Conservation (phyloP, 2,888 invertebrate genomes). For the Cosmia trapezina region DNA sequence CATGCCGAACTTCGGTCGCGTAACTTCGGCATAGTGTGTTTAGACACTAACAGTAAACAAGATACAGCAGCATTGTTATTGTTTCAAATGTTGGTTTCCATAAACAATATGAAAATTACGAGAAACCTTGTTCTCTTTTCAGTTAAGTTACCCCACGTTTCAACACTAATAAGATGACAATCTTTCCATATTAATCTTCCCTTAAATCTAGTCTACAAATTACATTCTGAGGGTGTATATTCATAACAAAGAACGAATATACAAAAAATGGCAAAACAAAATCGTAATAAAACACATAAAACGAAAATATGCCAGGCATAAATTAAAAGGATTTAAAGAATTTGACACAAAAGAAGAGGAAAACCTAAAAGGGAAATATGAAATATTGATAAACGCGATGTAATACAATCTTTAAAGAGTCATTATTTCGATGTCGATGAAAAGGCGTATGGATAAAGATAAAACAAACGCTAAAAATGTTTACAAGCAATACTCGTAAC, state of each 20-base stretch:
- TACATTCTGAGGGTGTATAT: conserved; percentile 1
- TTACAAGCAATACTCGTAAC: conserved; percentile 67
- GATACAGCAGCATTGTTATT: too few relatives aligned
- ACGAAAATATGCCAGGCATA: conserved; percentile 48
- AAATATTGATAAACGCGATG: conserved; percentile 53
- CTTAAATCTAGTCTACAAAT: conserved; percentile 8
- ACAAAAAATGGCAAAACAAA: conserved; percentile 29
- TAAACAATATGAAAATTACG: not conserved
- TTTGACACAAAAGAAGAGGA: conserved; percentile 47
- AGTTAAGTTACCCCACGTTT: not conserved
- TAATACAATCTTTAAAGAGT: conserved; percentile 59
- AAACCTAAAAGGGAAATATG: conserved; percentile 43
- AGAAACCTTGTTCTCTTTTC: not conserved
- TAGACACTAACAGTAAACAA: conserved; percentile 2
- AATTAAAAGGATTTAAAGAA: conserved; percentile 56
- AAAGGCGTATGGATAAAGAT: conserved; percentile 66
- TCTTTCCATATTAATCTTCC: not conserved
- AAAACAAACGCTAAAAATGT: conserved; percentile 72
- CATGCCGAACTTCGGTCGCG: too few relatives aligned
- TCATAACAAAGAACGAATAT: conserved; percentile 29
- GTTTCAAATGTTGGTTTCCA: not conserved
- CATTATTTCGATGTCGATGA: conserved; percentile 55
- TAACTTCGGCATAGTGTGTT: too few relatives aligned
- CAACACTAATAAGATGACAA: not conserved
- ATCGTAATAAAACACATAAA: conserved; percentile 42